These are phyloP conservation scores for Thymallus thymallus DNA, from an alignment of 2,113 vertebrate species.

Conservation along the genomic window DNA sequence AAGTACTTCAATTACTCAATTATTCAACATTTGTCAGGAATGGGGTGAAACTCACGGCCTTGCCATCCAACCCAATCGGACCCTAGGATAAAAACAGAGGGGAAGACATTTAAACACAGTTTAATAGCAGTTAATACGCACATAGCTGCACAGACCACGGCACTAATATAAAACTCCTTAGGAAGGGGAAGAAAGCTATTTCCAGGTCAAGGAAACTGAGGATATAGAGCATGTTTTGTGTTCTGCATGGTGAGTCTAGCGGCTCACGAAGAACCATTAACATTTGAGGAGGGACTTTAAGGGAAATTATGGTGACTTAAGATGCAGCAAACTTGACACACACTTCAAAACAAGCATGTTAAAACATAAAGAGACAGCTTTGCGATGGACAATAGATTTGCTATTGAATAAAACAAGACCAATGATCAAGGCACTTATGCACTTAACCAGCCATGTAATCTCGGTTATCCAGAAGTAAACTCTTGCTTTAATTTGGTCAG, in stretches of 20 bases:
- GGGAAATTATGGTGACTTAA: background rate
- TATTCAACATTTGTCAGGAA: conserved; percentile 39
- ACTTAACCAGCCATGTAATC: too few relatives aligned
- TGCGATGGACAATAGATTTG: background rate
- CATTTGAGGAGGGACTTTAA: background rate
- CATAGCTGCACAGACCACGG: background rate
- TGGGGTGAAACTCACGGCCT: conserved; percentile 80
- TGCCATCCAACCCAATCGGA: conserved; percentile 95
- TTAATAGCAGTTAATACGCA: conserved; percentile 5
- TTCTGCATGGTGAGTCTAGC: too few relatives aligned
- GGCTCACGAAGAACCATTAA: background rate
- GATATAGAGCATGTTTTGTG: background rate
- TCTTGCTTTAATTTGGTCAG: too few relatives aligned
- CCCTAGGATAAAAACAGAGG: conserved; percentile 76
- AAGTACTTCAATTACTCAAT: conserved; percentile 31
- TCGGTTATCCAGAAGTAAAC: too few relatives aligned
- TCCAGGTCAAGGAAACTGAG: background rate
- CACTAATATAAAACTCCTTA: background rate
- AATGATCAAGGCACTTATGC: too few relatives aligned
- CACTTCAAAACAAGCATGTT: background rate
- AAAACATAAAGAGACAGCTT: background rate
- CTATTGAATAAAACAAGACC: background rate
- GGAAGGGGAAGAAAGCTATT: background rate
- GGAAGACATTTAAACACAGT: background rate
- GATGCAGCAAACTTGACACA: background rate